phyloP scores from a whole-genome alignment of 2,888 invertebrate species.

The Diloba caeruleocephala region DNA sequence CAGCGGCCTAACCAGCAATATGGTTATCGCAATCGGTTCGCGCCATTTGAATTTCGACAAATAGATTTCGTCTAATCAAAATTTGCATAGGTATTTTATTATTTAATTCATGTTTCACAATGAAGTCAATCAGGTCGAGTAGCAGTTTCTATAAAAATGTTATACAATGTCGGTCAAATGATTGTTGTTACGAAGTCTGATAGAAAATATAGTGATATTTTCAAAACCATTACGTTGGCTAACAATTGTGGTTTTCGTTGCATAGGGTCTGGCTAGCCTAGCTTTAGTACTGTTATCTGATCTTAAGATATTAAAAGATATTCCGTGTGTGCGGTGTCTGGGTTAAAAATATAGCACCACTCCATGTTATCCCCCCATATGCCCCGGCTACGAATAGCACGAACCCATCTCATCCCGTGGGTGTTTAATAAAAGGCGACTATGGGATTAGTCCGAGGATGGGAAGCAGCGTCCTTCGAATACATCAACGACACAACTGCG shows the following conservation, averaged over 20 bases:
- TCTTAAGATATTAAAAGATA: neutral
- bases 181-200: slow-evolving; percentile 6
- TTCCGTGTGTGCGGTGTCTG: no score
- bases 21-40: slow-evolving; percentile 1
- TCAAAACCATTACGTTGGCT: slow-evolving; percentile 29
- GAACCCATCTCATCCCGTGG: no score
- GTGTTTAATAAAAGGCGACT: no score
- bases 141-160: slow-evolving; percentile 1
- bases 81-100: slow-evolving; percentile 3
- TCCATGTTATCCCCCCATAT: no score
- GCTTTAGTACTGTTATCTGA: slow-evolving; percentile 27
- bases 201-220: slow-evolving; percentile 28
- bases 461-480: no score
- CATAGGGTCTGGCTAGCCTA: slow-evolving; percentile 31
- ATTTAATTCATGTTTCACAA: no score
- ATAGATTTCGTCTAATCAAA: slow-evolving; percentile 4
- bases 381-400: no score
- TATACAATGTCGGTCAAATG: slow-evolving; percentile 1
- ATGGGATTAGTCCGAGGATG: no score
- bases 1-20: no score
- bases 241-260: slow-evolving; percentile 37
- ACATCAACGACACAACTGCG: no score
- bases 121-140: neutral
- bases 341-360: no score
- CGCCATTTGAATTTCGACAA: slow-evolving; percentile 7